These are phyloP conservation scores for Phrynocephalus forsythii DNA, from an alignment of 2,797 vertebrate genomes.

Conservation along the genomic window DNA sequence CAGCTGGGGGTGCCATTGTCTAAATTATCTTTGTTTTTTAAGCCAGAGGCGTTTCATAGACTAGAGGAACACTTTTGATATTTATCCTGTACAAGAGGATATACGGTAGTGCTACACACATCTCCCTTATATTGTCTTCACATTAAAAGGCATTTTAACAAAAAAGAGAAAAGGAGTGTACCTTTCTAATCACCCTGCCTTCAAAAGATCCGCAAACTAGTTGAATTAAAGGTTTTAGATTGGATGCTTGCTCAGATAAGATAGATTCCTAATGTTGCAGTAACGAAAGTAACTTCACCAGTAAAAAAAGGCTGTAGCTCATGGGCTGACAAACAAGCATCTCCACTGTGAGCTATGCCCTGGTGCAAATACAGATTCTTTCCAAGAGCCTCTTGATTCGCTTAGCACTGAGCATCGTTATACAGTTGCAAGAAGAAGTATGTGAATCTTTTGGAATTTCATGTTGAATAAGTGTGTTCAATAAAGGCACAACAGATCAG, in stretches of 20 bases:
- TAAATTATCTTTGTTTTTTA: constrained; percentile 31
- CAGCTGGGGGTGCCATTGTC: constrained; percentile 33
- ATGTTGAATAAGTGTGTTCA: too few relatives aligned
- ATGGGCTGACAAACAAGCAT: background rate
- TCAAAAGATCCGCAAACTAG: background rate
- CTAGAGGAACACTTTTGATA: background rate
- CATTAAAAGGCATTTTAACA: background rate
- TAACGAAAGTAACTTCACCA: background rate
- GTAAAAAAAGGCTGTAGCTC: background rate
- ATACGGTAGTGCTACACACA: background rate
- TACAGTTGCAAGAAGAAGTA: too few relatives aligned
- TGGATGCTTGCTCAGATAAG: background rate
- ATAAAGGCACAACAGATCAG: too few relatives aligned
- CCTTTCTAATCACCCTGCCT: background rate
- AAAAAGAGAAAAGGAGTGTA: background rate
- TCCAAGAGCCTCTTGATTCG: background rate
- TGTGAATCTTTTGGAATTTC: too few relatives aligned
- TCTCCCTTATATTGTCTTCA: background rate
- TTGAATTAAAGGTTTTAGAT: background rate
- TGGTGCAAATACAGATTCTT: background rate
- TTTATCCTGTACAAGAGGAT: background rate
- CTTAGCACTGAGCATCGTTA: background rate
- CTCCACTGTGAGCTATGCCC: background rate
- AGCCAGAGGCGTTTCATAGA: background rate
- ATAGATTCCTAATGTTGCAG: background rate